Base-by-base conservation (phyloP, 2,113 vertebrate genomes). In the Amblyornis subalaris region DNA sequence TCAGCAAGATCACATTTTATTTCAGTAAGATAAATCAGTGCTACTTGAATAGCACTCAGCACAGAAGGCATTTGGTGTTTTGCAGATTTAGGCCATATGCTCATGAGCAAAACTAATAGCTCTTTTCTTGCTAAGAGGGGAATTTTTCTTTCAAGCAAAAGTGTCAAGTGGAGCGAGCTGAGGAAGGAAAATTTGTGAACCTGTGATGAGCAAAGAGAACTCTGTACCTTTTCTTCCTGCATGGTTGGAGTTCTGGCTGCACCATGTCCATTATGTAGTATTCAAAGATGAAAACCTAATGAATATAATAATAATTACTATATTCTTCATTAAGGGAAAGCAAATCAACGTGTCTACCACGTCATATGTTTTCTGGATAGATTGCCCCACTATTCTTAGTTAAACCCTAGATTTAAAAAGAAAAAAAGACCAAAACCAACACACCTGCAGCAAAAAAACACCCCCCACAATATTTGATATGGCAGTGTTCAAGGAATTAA, bases 361-460 rank as follows among this genome's bases (percentile, higher is more conserved):
- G 1, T 66, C 36, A n/a, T 26, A 58, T n/a, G 54, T 64, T 40
- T 65, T 75, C 35, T 92, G 36, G 16, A 72, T 33, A 87, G 9
- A 12, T 12, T 90, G 38, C 18, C 16, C 82, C 73, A 33, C 9
- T 57, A 38, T 26, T 87, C 57, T 40, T n/a, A 71, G 24, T 72
- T 51, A 90, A 71, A 58, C 2, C 4, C 5, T 26, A 47, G 18
- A n/a, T 61, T 66, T 24, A 24, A 15, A 29, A 35, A 57, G 10
- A 38, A 42, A 5, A 36, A 14, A 21, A 10, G 1, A 44, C 10
- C 3, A 44, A 33, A 57, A 23, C 0, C 3, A 35, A 40, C 12
- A 11, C 9, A 38, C 2, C 12, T 3, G 2, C 7, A 58, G 44
- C 26, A 77, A 64, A 7, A 4, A 42, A 76, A 28, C n/a, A 1